phyloP scores from a whole-genome alignment of 2,113 vertebrate genomes.

The Heterochromis multidens region DNA sequence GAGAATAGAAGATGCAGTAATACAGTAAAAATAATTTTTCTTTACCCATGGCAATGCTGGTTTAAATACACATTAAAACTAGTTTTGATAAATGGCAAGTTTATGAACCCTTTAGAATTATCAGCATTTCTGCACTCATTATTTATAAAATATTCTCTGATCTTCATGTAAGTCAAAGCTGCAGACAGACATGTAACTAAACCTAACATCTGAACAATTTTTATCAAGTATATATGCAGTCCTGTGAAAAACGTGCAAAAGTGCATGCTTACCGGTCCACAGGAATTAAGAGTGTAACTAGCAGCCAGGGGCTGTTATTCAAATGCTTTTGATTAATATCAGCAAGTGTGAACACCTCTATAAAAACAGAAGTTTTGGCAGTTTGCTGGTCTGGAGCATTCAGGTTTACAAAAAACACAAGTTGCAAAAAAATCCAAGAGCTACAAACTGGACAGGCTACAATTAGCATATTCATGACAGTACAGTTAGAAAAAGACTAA shows the following conservation, averaged over 20 bases:
- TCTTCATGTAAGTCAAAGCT: background rate
- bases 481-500: background rate
- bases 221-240: background rate
- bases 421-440: too few species aligned
- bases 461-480: background rate
- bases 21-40: background rate
- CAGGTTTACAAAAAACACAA: too few species aligned
- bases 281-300: rapidly evolving
- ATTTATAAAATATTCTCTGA: background rate
- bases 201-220: background rate
- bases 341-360: background rate
- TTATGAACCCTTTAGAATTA: background rate
- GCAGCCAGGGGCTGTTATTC: background rate
- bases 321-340: background rate
- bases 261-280: background rate
- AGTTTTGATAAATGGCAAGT: background rate
- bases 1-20: background rate
- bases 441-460: background rate
- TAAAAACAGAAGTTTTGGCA: background rate
- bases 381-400: background rate
- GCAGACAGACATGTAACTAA: background rate
- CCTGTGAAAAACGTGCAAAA: rapidly evolving
- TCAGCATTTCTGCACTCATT: background rate
- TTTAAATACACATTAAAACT: background rate
- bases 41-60: background rate